Conservation (phyloP, 2,888 invertebrate species). For the Apamea crenata region DNA sequence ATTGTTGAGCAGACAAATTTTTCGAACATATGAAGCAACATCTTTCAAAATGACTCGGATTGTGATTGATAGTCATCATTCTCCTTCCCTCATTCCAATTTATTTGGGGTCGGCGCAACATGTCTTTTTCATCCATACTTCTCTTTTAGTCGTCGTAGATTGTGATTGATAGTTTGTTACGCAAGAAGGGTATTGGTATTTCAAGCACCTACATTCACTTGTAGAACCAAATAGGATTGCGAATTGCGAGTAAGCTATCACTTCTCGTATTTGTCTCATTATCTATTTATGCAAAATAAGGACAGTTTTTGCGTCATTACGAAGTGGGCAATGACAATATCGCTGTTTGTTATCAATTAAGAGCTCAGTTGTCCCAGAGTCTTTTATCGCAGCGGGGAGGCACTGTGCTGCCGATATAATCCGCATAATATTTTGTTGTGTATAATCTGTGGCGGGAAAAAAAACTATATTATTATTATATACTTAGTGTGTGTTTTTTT, state of each 20-base stretch:
- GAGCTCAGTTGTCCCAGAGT: conserved; percentile 60
- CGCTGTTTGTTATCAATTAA: conserved; percentile 58
- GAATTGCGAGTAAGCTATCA: neutral
- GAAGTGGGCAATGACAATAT: conserved; percentile 56
- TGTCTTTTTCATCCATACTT: too few species aligned
- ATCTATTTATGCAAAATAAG: conserved; percentile 53
- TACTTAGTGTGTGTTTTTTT: conserved; percentile 45
- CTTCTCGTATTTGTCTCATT: conserved; percentile 2
- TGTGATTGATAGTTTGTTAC: too few species aligned
- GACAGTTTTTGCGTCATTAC: conserved; percentile 57
- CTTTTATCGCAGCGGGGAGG: conserved; percentile 48
- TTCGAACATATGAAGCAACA: too few species aligned
- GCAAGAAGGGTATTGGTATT: too few species aligned
- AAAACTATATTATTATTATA: conserved; percentile 17
- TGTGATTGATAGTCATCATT: too few species aligned
- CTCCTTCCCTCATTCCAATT: too few species aligned
- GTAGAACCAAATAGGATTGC: conserved; percentile 12
- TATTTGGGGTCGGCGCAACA: too few species aligned
- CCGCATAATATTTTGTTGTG: conserved; percentile 42
- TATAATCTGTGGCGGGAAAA: conserved; percentile 50
- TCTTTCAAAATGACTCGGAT: too few species aligned
- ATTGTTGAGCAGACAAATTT: neutral
- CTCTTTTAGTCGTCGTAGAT: too few species aligned
- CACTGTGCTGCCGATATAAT: conserved; percentile 51
- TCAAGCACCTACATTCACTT: neutral